Base-by-base conservation (phyloP, 2,888 invertebrate species). In the Amorpha juglandis region DNA sequence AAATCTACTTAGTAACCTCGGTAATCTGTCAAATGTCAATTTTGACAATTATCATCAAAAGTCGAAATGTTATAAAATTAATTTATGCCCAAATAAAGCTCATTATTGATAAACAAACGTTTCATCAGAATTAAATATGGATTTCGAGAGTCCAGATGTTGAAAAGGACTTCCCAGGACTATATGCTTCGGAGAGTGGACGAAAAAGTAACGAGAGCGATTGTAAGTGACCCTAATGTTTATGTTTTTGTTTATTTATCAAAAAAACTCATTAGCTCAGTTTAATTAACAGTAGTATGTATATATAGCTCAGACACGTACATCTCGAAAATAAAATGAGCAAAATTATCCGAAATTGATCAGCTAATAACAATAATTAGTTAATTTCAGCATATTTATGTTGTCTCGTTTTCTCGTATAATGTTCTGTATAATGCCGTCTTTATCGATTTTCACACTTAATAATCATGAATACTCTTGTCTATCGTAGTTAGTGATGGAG, bases 91-190 rank as follows among this genome's bases (percentile, higher is more conserved):
- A 19, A 55, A 53, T 51, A 63, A 45, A 47, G 16, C 8, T 12
- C 11, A 50, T 33, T 21, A 63, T 19, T 42, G 27, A 45, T 53
- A 14, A 7, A 55, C 14, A 55, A 21, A n/a, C 33, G 4, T 14
- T 51, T 21, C 19, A 21, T 51, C 21, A 47, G n/a, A 38, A 48
- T 27, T 38, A 68, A 77, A n/a, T 38, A 97, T 97, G 97, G 96
- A 97, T 94, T 97, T 96, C 87, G 97, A 97, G 89, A 97, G 97
- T 87, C 97, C 97, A 35, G 98, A 98, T 83, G 97, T 97, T 48
- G 98, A 97, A 89, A 97, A 97, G 86, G 97, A 98, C 83, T 98
- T 98, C 88, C 98, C 98, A 33, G 98, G 98, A 58, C 89, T 98
- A 64, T 98, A 97, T 83, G 97, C 97, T 48, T 96, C 97, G 1